phyloP scores from a whole-genome alignment of 2,888 invertebrate genomes.

The Plebejus melissa region DNA sequence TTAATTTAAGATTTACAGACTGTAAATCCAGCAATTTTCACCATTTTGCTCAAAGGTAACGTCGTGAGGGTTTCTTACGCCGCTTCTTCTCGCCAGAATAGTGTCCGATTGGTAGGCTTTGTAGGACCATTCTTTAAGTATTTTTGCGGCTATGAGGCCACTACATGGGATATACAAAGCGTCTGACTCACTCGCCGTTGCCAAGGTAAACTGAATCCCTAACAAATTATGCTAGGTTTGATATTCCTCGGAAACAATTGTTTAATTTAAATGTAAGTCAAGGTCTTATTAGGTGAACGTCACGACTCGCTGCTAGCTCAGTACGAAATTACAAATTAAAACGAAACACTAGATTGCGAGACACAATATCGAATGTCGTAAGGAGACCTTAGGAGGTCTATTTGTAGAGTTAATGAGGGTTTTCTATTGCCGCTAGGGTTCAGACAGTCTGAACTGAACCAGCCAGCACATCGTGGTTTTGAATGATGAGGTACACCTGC shows the following conservation, averaged over 20 bases:
- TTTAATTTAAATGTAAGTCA: conserved; percentile 14
- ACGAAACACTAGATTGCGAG: conserved; percentile 18
- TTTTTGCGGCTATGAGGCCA: not conserved
- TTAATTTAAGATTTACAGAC: not conserved
- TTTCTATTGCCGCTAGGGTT: not conserved
- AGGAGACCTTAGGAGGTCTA: not conserved
- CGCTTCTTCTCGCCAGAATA: not conserved
- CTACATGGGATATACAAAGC: not conserved
- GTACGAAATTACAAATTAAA: conserved; percentile 14
- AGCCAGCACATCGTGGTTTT: no score
- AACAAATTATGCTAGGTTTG: not conserved
- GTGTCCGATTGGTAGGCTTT: not conserved
- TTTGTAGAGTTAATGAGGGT: not conserved
- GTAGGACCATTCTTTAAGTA: not conserved
- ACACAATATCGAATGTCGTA: conserved; percentile 4
- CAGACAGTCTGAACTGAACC: not conserved
- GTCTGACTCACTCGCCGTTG: not conserved
- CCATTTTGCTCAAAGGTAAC: not conserved
- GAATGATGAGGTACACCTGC: no score
- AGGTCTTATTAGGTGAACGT: conserved; percentile 17
- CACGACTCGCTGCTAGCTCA: not conserved
- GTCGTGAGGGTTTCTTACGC: no score
- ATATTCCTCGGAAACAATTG: conserved; percentile 1
- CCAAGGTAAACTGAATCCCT: not conserved
- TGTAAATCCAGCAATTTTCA: not conserved